Evolutionary conservation across 2,797 vertebrate genomes (phyloP).

Genomic region (Poliocrania exsul): DNA sequence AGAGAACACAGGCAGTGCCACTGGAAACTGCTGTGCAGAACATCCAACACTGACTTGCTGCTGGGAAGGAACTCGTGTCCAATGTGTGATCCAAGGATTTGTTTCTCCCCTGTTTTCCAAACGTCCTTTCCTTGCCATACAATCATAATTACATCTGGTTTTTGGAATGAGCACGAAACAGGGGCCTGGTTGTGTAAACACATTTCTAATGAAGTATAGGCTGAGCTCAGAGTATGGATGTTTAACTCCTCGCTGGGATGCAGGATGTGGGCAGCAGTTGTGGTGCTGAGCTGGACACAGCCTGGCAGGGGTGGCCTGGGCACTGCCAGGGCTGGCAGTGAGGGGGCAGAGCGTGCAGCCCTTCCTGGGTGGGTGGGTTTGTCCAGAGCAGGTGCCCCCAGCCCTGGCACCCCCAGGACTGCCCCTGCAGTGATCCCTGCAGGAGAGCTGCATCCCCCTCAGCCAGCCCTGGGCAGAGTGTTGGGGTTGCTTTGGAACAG

Average conservation of each 20-base stretch:
- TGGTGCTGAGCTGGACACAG: background rate
- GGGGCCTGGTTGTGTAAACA: background rate
- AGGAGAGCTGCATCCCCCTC: accelerated
- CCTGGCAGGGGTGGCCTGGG: background rate
- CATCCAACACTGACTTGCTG: background rate
- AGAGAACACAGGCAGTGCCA: background rate
- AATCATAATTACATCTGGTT: background rate
- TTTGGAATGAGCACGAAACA: conserved; percentile 15
- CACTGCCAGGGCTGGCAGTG: background rate
- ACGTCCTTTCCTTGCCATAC: background rate
- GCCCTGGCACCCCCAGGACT: background rate
- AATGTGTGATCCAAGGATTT: background rate
- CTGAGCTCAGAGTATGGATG: background rate
- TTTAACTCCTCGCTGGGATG: background rate
- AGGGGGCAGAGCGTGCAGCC: background rate
- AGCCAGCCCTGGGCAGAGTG: accelerated
- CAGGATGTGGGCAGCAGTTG: background rate
- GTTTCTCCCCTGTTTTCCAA: conserved; percentile 12
- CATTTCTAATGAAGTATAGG: background rate
- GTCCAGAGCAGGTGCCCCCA: background rate
- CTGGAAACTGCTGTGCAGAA: background rate
- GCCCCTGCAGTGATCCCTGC: accelerated
- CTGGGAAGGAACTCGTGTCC: background rate
- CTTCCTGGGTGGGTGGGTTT: background rate
- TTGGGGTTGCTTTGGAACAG: background rate